Evolutionary conservation across 2,113 vertebrate genomes (phyloP).

Genomic region (Apodemus sylvaticus): DNA sequence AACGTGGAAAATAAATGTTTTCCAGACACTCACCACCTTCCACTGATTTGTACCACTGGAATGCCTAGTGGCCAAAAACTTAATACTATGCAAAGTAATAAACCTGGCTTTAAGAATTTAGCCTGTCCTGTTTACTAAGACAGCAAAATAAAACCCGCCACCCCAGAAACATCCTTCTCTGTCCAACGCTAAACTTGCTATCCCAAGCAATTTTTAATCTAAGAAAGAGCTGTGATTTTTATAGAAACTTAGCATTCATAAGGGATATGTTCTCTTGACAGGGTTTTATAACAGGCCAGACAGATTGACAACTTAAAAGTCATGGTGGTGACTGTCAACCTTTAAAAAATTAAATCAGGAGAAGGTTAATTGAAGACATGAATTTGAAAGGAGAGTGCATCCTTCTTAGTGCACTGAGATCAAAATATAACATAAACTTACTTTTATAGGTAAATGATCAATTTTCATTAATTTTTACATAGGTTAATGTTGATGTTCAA

Average conservation of each 20-base stretch:
- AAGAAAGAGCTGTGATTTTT: slow-evolving; percentile 1
- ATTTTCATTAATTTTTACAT: slow-evolving; percentile 47
- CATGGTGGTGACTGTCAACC: neutral
- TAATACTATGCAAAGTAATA: neutral
- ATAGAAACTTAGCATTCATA: neutral
- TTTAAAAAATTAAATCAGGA: neutral
- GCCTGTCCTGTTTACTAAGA: neutral
- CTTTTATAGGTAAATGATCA: slow-evolving; percentile 47
- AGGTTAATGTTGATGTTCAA: neutral
- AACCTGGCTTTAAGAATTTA: neutral
- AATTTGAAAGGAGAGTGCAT: neutral
- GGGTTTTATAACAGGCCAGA: slow-evolving; percentile 24
- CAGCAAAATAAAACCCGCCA: neutral
- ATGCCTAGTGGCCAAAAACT: neutral
- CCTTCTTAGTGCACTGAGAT: slow-evolving; percentile 46
- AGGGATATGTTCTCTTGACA: neutral
- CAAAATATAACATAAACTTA: slow-evolving; percentile 60
- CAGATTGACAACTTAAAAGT: neutral
- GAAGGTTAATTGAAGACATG: slow-evolving; percentile 33
- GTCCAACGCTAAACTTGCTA: neutral
- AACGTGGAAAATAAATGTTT: slow-evolving; percentile 37
- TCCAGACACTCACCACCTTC: neutral
- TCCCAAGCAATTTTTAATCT: slow-evolving; percentile 14
- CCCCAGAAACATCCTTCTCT: neutral
- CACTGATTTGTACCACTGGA: neutral